These are phyloP conservation scores for Paratrypauchen microcephalus DNA, from an alignment of 2,797 vertebrate species.

Conservation along the genomic window DNA sequence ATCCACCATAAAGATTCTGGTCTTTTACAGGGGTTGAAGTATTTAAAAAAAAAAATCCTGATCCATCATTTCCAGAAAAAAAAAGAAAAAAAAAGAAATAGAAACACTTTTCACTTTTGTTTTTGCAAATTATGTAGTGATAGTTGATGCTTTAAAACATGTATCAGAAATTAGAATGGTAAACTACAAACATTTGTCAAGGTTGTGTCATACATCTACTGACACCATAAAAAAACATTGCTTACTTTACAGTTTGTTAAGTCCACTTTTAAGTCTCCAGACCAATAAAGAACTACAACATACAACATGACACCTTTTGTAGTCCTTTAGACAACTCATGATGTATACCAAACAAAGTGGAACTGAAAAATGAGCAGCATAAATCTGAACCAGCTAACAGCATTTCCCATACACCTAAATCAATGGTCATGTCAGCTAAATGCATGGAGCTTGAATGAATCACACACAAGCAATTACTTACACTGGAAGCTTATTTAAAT, in stretches of 20 bases:
- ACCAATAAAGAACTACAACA: conserved; percentile 42
- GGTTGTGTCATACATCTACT: not conserved
- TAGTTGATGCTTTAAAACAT: not conserved
- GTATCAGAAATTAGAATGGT: not conserved
- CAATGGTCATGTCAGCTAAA: conserved; percentile 67
- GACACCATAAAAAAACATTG: not conserved
- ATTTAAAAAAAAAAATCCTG: not conserved
- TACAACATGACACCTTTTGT: conserved; percentile 25
- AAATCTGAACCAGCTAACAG: conserved; percentile 65
- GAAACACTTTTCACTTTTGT: not conserved
- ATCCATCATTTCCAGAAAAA: not conserved
- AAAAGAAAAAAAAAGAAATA: not conserved
- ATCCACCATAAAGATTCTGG: not conserved
- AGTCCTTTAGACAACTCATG: conserved; percentile 43
- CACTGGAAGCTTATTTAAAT: conserved; percentile 75
- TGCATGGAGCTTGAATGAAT: conserved; percentile 60
- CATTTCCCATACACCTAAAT: conserved; percentile 68
- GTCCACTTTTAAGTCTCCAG: conserved; percentile 12
- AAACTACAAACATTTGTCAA: not conserved
- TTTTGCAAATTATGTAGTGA: not conserved
- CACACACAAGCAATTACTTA: conserved; percentile 75
- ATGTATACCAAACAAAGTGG: conserved; percentile 64
- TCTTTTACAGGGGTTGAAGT: not conserved
- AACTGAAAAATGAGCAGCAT: conserved; percentile 60
- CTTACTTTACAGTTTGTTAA: not conserved